Percentiles rank a stretch among this genome's conserved stretches.
Conservation (phyloP, 2,797 vertebrate species). For the Paratrypauchen microcephalus region DNA sequence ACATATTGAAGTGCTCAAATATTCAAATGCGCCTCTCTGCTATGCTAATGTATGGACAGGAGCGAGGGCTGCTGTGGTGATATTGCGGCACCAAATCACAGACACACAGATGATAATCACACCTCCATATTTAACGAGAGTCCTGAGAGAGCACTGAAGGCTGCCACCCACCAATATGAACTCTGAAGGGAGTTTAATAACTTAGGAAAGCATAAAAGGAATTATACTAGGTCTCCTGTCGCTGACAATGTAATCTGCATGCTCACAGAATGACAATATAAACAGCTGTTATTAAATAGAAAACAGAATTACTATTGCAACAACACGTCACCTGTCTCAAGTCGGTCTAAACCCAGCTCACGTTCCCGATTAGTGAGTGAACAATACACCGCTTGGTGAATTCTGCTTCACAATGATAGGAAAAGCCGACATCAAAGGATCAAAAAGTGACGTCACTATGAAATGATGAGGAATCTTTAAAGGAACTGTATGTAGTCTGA, state of each 20-base stretch:
- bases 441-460: too few species aligned
- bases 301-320: too few species aligned
- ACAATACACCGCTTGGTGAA: too few species aligned
- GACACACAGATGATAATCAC: conserved; percentile 16
- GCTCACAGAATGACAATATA: neutral
- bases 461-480: too few species aligned
- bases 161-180: conserved; percentile 4
- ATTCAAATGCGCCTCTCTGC: neutral
- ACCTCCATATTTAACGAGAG: conserved; percentile 11
- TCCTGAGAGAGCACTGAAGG: conserved; percentile 17
- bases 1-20: neutral
- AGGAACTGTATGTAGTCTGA: too few species aligned
- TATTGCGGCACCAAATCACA: conserved; percentile 8
- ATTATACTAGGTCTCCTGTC: conserved; percentile 4
- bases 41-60: conserved; percentile 28
- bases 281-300: neutral
- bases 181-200: conserved; percentile 6
- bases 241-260: conserved; percentile 5
- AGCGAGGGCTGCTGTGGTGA: conserved; percentile 1
- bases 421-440: too few species aligned
- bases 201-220: neutral
- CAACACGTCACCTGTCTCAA: too few species aligned
- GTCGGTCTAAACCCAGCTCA: too few species aligned
- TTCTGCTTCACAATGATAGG: too few species aligned
- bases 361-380: too few species aligned